These are phyloP conservation scores for Zaprionus lineosus DNA, from an alignment of 2,888 invertebrate species.

Conservation along the genomic window DNA sequence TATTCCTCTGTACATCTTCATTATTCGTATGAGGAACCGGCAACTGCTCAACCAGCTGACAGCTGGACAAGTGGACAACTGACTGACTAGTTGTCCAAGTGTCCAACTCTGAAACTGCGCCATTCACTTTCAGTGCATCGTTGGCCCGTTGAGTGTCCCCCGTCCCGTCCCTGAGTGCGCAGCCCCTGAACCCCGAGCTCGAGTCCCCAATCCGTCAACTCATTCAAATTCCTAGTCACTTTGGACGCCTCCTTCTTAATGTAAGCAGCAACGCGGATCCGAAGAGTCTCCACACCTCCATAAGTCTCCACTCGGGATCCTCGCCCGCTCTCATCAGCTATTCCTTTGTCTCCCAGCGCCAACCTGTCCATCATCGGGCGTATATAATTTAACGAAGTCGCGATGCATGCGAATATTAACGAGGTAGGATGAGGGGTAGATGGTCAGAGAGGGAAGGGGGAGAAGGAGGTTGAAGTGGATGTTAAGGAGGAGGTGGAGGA, in stretches of 20 bases:
- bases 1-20: too few species aligned
- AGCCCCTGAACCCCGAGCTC: neutral
- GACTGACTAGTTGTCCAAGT: too few species aligned
- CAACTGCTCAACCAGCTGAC: too few species aligned
- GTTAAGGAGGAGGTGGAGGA: too few species aligned
- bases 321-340: conserved; percentile 59
- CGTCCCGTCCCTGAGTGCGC: conserved; percentile 5
- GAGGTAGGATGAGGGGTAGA: too few species aligned
- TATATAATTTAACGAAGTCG: conserved; percentile 5
- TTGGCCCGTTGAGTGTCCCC: too few species aligned
- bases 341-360: conserved; percentile 68
- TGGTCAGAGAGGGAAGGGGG: too few species aligned
- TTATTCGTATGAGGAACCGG: too few species aligned
- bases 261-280: conserved; percentile 73
- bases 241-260: conserved; percentile 57
- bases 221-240: conserved; percentile 67
- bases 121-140: conserved; percentile 73
- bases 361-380: conserved; percentile 56
- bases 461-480: too few species aligned
- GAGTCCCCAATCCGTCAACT: conserved; percentile 20
- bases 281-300: conserved; percentile 24
- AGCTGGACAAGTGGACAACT: too few species aligned
- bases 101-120: too few species aligned
- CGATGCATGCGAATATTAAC: neutral
- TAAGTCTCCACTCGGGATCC: conserved; percentile 14